A percentile compares a stretch with the other conserved stretches of the same genome.
Conservation (phyloP, 2,888 invertebrate genomes). For the Lycia hirtaria region DNA sequence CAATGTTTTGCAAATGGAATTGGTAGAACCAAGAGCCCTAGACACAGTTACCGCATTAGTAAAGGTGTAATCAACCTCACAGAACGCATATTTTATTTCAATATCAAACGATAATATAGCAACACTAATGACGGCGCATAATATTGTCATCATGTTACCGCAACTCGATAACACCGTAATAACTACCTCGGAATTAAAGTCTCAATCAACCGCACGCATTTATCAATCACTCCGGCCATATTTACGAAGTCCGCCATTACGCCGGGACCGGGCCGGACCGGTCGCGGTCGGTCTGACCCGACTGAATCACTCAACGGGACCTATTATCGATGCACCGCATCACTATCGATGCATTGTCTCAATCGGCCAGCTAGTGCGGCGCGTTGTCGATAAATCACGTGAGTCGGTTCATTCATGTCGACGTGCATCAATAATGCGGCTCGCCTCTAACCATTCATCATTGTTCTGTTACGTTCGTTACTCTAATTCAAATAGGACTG, state of each 20-base stretch:
- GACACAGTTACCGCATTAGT: conserved; percentile 24
- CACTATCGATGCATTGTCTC: conserved; percentile 70
- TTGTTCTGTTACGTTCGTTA: conserved; percentile 42
- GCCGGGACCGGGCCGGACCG: conserved; percentile 50
- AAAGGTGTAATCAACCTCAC: conserved; percentile 37
- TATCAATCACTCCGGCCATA: conserved; percentile 65
- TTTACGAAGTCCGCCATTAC: conserved; percentile 46
- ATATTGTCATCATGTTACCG: conserved; percentile 60
- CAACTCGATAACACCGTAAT: conserved; percentile 64
- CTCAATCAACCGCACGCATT: conserved; percentile 68
- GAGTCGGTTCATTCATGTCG: conserved; percentile 56
- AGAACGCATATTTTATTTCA: conserved; percentile 42
- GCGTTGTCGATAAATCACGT: conserved; percentile 48
- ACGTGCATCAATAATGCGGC: conserved; percentile 40
- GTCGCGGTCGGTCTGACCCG: conserved; percentile 47
- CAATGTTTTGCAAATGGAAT: not conserved
- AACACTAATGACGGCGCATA: conserved; percentile 53
- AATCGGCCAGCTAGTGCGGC: conserved; percentile 46
- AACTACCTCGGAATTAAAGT: conserved; percentile 61
- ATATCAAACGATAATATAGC: conserved; percentile 50
- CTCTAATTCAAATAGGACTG: conserved; percentile 34
- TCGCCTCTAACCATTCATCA: conserved; percentile 46
- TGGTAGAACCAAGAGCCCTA: too few relatives aligned
- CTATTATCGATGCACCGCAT: conserved; percentile 65
- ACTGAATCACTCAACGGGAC: conserved; percentile 66